Evolutionary conservation across 2,888 invertebrate species (phyloP).

Genomic region (Drosophila mulleri): DNA sequence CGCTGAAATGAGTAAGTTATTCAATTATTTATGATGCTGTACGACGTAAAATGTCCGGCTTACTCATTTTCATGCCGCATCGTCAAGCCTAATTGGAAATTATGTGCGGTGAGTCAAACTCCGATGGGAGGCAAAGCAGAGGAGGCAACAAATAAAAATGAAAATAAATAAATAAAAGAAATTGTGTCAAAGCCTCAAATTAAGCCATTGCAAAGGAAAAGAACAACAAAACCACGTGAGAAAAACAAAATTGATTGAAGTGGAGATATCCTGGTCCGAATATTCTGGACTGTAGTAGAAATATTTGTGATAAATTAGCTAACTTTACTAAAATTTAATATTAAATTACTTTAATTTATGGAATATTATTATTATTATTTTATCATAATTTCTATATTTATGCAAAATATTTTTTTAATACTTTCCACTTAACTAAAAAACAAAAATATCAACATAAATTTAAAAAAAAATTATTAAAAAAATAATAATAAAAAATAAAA

Average conservation of each 20-base stretch:
- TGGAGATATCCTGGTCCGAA: background rate
- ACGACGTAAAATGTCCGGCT: conserved; percentile 45
- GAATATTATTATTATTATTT: no score
- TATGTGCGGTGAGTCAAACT: conserved; percentile 47
- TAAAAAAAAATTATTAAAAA: no score
- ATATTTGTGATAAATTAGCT: background rate
- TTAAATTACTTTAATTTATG: no score
- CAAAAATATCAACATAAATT: no score
- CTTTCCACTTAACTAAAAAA: no score
- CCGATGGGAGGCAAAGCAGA: conserved; percentile 10
- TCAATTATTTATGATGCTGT: conserved; percentile 72
- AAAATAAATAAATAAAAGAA: conserved; percentile 9
- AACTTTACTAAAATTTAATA: background rate
- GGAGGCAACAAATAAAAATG: background rate
- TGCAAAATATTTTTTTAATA: no score
- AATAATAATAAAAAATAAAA: no score
- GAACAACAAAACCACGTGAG: background rate
- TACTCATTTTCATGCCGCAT: conserved; percentile 47
- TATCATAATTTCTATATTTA: no score
- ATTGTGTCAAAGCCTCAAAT: conserved; percentile 37
- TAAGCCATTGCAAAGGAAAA: conserved; percentile 31
- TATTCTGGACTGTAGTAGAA: no score
- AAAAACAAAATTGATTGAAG: background rate
- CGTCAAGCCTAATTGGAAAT: conserved; percentile 66
- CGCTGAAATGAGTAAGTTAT: conserved; percentile 66